Conservation (phyloP, 2,888 invertebrate species). For the Cenopis cana region DNA sequence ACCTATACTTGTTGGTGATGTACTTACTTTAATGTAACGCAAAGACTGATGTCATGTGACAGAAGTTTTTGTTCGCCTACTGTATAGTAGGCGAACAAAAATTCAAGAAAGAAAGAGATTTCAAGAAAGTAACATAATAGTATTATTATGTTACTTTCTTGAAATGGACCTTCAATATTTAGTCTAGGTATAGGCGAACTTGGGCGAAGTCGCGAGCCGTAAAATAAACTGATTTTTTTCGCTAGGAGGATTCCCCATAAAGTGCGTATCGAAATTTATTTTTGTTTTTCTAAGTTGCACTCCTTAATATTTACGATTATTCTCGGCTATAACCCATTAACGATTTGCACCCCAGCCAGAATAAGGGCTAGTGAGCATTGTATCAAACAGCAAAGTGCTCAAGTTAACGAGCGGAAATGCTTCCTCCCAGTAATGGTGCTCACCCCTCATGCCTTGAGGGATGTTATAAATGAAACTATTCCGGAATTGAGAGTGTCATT, state of each 20-base stretch:
- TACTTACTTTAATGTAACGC: neutral
- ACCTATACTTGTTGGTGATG: neutral
- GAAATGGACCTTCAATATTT: no score
- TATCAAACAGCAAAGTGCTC: constrained; percentile 79
- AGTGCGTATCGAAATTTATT: neutral
- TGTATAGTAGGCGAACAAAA: no score
- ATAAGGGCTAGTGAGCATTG: constrained; percentile 71
- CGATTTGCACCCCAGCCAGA: constrained; percentile 61
- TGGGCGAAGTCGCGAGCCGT: neutral
- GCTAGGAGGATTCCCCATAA: neutral
- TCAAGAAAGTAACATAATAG: no score
- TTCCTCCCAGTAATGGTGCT: constrained; percentile 78
- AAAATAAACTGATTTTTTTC: neutral
- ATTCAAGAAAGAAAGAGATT: no score
- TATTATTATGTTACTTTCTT: no score
- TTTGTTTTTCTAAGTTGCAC: constrained; percentile 20
- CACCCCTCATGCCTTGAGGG: constrained; percentile 35
- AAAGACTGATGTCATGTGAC: no score
- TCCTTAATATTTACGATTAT: constrained; percentile 36
- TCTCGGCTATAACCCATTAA: constrained; percentile 42
- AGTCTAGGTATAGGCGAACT: neutral
- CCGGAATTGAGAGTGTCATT: constrained; percentile 37
- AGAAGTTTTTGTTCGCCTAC: neutral
- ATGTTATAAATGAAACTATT: constrained; percentile 41
- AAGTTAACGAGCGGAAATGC: constrained; percentile 83